A percentile compares a stretch with the other conserved stretches of the same genome.
Conservation (phyloP, 2,797 vertebrate species). For the Myotis planiceps region DNA sequence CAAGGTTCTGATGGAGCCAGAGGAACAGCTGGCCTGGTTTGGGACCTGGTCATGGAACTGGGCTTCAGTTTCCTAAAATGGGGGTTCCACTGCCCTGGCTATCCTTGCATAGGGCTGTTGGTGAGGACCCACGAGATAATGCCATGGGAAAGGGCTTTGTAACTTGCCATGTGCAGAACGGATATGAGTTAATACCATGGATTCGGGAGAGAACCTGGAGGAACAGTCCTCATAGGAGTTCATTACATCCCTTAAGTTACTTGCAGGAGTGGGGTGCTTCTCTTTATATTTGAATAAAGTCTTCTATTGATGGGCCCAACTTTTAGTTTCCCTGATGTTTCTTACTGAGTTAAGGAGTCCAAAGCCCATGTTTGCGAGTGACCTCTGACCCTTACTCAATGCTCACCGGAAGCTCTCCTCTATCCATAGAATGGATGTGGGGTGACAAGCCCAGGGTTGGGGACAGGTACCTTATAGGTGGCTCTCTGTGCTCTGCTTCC, state of each 20-base stretch:
- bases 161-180: background rate
- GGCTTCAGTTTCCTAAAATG: background rate
- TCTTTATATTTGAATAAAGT: background rate
- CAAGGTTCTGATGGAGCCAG: background rate
- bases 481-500: background rate
- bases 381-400: background rate
- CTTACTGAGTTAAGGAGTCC: background rate
- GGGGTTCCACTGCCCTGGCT: accelerated
- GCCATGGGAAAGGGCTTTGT: background rate
- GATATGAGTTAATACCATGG: background rate
- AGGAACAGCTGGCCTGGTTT: background rate
- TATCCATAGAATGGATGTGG: background rate
- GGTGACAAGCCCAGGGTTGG: accelerated
- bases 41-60: background rate
- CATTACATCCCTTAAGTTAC: no score
- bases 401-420: background rate
- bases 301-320: background rate
- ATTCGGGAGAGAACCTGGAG: background rate
- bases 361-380: background rate
- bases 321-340: background rate
- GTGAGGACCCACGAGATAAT: background rate
- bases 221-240: background rate
- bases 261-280: background rate
- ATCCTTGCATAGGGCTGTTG: background rate
- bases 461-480: accelerated